Evolutionary conservation across 2,888 invertebrate genomes (phyloP), one percentile per base, ranked within the genome.

Genomic region (Tachina grossa): DNA sequence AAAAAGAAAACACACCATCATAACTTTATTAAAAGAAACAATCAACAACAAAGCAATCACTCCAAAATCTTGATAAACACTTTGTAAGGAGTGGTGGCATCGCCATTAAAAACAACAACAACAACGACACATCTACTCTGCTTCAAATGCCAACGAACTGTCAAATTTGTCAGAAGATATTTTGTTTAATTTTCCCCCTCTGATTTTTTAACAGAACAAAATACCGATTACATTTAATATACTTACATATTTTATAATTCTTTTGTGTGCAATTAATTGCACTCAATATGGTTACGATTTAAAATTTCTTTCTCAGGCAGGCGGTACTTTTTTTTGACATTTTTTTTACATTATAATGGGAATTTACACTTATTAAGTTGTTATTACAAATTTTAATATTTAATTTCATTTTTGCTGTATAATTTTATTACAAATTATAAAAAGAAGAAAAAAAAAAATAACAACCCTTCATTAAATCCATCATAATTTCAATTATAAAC

Each of bases 131-230:
- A 45, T 16, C 11, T 14, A 65, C 31, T 45, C 49, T 43, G 75
- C 61, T 79, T 81, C 63, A 84, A 86, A 86, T 71, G 77, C 57
- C 81, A 84, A 78, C 69, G 65, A 84, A 84, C 86, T 84, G 71
- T 77, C 75, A 85, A 75, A 85, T 76, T 83, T 79, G 72, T 80
- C 65, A 83, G 55, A 84, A 78, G 14, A 68, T 53, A 43, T 55
- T 51, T 65, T 61, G 8, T 68, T 57, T 63, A 8, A 3, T 41
- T 49, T 65, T 13, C 22, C 16, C 43, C 11, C 16, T 45, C 16
- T 45, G n/a, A 8, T 49, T 69, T 61, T 65, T 43, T 41, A 53
- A 49, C 8, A n/a, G 10, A 31, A 31, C 31, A 22, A 55, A 13
- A 31, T 31, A 14, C 13, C 11, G 31, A 53, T 16, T 16, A 11